Evolutionary conservation across 2,797 vertebrate genomes (phyloP), one percentile per base, ranked within the genome.

Genomic region (Melanogrammus aeglefinus): DNA sequence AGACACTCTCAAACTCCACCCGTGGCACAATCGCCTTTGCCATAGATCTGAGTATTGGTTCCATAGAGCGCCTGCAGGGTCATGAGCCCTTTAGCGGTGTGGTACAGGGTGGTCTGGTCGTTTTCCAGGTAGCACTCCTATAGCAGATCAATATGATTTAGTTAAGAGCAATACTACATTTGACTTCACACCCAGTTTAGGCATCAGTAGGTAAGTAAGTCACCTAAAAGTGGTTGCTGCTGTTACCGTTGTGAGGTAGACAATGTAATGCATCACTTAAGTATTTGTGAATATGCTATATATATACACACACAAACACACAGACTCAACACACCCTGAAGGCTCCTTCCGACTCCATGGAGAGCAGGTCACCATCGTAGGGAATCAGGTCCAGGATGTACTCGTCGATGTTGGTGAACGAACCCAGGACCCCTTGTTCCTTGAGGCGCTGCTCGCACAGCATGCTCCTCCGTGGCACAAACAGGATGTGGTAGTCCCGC

Each of bases 111-210:
- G 0, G 98, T 99, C 93, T 99, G 97, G 90, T 99, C 98, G 0
- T 96, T 99, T 88, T 99, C 98, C 88, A 99, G 85, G 89, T 97
- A 98, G 86, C 98, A 99, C n/a, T 99, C 98, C 98, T 99, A 71
- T 74, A 77, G 18, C 6, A 71, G 69, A 7, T 71, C 27, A 71
- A 71, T 31, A 71, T 33, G 29, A 27, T 71, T 29, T 31, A 33
- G 29, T 71, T 29, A 27, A 12, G 69, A 13, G 24, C 13, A 71
- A 71, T 33, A 35, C 5, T 35, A 35, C 33, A 35, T 72, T 31
- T 31, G 14, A 21, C 29, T 5, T 33, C 6, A 71, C 31, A 71
- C 1, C 27, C 8, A 33, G 69, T 31, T 16, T 9, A 24, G 21
- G 63, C 24, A n/a, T 66, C 31, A 31, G 31, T 31, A 31, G 31